Percentiles rank a stretch among this genome's conserved stretches.
phyloP scores from a whole-genome alignment of 2,888 invertebrate genomes.

The Druceiella hillmani region DNA sequence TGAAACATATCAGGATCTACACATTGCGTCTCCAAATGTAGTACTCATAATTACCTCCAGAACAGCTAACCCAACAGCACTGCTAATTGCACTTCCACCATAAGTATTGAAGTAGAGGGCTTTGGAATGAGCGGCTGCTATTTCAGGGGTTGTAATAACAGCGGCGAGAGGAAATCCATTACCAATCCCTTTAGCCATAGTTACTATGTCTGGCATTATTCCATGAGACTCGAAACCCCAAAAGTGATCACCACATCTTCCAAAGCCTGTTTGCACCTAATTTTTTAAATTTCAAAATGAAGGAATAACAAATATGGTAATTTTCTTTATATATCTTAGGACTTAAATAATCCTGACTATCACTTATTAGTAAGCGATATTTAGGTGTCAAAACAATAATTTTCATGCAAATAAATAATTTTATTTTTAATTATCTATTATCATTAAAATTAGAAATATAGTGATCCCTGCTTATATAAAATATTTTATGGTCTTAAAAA shows the following conservation, averaged over 20 bases:
- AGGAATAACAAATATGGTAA: background rate
- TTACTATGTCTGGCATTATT: constrained; percentile 88
- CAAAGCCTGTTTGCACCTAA: constrained; percentile 94
- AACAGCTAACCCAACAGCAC: constrained; percentile 85
- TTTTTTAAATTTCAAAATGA: constrained; percentile 15
- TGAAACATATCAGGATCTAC: too few relatives aligned
- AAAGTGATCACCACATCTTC: constrained; percentile 86
- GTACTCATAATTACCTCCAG: constrained; percentile 66
- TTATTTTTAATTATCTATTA: too few relatives aligned
- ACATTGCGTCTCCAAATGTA: background rate
- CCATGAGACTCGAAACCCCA: constrained; percentile 95
- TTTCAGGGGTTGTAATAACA: constrained; percentile 85
- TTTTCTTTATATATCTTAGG: background rate
- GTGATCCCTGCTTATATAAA: too few relatives aligned
- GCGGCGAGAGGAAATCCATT: constrained; percentile 97
- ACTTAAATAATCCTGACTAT: too few relatives aligned
- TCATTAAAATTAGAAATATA: too few relatives aligned
- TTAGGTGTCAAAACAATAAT: too few relatives aligned
- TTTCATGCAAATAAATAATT: too few relatives aligned
- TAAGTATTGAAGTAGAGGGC: constrained; percentile 92
- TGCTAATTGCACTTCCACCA: constrained; percentile 91
- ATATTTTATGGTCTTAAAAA: too few relatives aligned
- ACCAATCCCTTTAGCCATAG: constrained; percentile 92
- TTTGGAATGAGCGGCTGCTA: constrained; percentile 69
- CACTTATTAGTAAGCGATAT: too few relatives aligned